These are phyloP conservation scores for Orcinus orca DNA, from an alignment of 2,113 vertebrate genomes.

Conservation along the genomic window DNA sequence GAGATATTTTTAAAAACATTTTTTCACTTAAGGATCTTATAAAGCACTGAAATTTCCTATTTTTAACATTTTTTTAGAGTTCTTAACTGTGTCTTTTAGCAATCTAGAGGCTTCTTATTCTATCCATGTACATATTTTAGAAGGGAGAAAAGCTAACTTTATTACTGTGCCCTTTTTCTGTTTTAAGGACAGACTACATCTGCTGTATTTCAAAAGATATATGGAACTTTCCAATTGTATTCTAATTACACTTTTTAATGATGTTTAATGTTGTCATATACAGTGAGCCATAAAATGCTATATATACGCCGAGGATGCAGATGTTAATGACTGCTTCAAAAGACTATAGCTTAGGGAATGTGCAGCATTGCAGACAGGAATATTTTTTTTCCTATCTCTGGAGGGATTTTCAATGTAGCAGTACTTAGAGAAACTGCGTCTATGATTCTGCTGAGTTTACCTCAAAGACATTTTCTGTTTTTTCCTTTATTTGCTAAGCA, in stretches of 20 bases:
- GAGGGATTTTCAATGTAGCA: background rate
- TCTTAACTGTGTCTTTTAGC: background rate
- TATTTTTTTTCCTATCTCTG: background rate
- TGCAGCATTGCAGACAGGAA: background rate
- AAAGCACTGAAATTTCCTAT: background rate
- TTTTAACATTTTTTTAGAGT: background rate
- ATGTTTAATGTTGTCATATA: slow-evolving; percentile 56
- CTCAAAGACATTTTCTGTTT: slow-evolving; percentile 73
- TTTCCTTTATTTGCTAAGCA: slow-evolving; percentile 68
- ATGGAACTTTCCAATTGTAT: slow-evolving; percentile 43
- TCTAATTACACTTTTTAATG: slow-evolving; percentile 46
- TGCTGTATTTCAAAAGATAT: slow-evolving; percentile 47
- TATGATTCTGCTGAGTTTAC: slow-evolving; percentile 56
- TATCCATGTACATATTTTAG: background rate
- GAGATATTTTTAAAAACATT: background rate
- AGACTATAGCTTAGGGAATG: background rate
- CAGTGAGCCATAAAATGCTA: slow-evolving; percentile 9
- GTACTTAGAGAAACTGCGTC: background rate
- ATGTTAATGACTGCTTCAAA: slow-evolving; percentile 48
- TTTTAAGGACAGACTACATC: slow-evolving; percentile 60
- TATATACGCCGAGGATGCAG: background rate
- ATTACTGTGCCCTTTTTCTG: background rate
- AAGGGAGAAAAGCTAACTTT: slow-evolving; percentile 31
- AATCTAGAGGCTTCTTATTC: background rate
- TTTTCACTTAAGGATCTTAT: background rate